These are phyloP conservation scores for Periophthalmus magnuspinnatus DNA, from an alignment of 2,797 vertebrate genomes.

Conservation along the genomic window DNA sequence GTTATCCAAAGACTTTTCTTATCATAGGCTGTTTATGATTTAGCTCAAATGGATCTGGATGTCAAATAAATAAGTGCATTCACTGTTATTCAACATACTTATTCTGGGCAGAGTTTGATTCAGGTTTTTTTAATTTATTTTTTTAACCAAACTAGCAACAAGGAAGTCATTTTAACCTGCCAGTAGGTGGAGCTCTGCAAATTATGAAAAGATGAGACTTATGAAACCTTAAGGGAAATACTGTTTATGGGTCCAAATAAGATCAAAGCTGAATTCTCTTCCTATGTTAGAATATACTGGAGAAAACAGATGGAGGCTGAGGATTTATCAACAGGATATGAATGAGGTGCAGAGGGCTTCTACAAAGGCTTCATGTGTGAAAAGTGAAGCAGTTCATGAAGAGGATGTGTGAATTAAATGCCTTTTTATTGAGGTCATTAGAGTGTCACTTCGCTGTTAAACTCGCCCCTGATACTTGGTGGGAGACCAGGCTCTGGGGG, in stretches of 20 bases:
- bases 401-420: conserved; percentile 67
- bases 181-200: conserved; percentile 67
- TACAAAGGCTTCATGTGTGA: conserved; percentile 69
- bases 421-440: conserved; percentile 76
- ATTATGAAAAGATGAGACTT: background rate
- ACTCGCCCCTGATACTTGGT: conserved; percentile 58
- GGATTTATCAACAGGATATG: conserved; percentile 67
- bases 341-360: conserved; percentile 47
- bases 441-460: conserved; percentile 68
- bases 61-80: conserved; percentile 72
- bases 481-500: conserved; percentile 47
- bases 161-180: conserved; percentile 2
- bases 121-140: background rate
- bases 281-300: conserved; percentile 31
- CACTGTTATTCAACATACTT: conserved; percentile 43
- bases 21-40: conserved; percentile 63
- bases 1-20: conserved; percentile 62
- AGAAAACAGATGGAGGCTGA: conserved; percentile 35
- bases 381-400: conserved; percentile 58
- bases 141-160: background rate
- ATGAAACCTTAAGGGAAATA: conserved; percentile 3
- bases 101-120: conserved; percentile 28
- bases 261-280: conserved; percentile 66
- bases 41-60: conserved; percentile 51
- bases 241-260: conserved; percentile 20